These are phyloP conservation scores for Phylloscopus trochiloides DNA, from an alignment of 2,113 vertebrate genomes.

Conservation along the genomic window DNA sequence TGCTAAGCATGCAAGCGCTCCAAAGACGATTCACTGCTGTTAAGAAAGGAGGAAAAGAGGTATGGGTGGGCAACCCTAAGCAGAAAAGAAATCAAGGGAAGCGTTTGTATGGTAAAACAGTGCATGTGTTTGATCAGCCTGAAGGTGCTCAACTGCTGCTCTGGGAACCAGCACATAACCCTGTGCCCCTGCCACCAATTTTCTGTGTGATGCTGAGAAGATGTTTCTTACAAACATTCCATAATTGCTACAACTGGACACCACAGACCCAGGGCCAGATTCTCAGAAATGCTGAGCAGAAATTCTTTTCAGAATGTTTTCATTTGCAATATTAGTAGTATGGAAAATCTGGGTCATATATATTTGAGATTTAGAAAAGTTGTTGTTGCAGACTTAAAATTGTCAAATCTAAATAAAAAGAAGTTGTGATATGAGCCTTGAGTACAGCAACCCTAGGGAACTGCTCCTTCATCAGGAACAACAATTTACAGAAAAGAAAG, in stretches of 20 bases:
- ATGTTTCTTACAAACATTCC: not conserved
- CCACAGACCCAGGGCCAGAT: not conserved
- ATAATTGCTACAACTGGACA: not conserved
- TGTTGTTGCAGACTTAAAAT: not conserved
- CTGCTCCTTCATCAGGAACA: not conserved
- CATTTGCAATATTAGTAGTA: not conserved
- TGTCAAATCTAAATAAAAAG: not conserved
- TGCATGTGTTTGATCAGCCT: not conserved
- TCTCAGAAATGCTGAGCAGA: not conserved
- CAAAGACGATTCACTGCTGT: not conserved
- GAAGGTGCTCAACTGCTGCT: accelerated
- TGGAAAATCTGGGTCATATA: not conserved
- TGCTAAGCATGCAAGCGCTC: not conserved
- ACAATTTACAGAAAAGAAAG: not conserved
- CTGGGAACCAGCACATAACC: not conserved
- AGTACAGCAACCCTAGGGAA: not conserved
- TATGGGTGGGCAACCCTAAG: not conserved
- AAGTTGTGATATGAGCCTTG: not conserved
- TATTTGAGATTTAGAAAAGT: not conserved
- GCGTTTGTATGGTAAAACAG: not conserved
- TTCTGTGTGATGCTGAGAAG: not conserved
- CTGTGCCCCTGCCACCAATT: not conserved
- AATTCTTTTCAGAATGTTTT: not conserved
- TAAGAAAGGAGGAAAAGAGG: not conserved
- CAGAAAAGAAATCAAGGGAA: not conserved